These are phyloP conservation scores for Aphidius colemani DNA, from an alignment of 2,888 invertebrate species.

Conservation along the genomic window DNA sequence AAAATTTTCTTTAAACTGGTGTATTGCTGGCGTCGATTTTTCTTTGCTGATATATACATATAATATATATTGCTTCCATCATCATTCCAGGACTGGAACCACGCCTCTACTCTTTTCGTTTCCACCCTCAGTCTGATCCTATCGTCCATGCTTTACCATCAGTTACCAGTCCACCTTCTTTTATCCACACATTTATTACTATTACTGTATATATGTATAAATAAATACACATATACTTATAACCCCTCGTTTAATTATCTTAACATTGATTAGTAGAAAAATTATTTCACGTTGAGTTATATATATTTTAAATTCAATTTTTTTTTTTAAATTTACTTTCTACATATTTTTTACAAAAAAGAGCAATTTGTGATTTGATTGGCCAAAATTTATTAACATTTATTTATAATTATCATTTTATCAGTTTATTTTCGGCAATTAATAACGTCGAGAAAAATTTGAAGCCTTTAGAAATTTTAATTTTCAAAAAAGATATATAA, in stretches of 20 bases:
- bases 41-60: neutral
- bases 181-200: conserved; percentile 28
- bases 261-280: conserved; percentile 56
- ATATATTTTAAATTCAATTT: conserved; percentile 45
- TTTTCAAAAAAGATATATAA: too few relatives aligned
- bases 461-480: too few relatives aligned
- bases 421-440: too few relatives aligned
- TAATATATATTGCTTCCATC: conserved; percentile 48
- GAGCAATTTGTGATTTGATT: too few relatives aligned
- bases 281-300: conserved; percentile 58
- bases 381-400: too few relatives aligned
- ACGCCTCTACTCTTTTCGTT: conserved; percentile 55
- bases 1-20: neutral
- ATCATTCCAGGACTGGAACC: conserved; percentile 49
- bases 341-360: too few relatives aligned
- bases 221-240: conserved; percentile 36
- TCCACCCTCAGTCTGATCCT: conserved; percentile 47
- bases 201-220: conserved; percentile 32
- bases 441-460: too few relatives aligned
- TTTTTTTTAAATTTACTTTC: too few relatives aligned
- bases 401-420: too few relatives aligned
- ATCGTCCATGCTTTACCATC: conserved; percentile 40
- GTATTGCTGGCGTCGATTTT: neutral
- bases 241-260: conserved; percentile 59
- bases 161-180: conserved; percentile 16